A percentile compares a stretch with the other conserved stretches of the same genome.
phyloP scores from a whole-genome alignment of 2,797 vertebrate species.

The Garrulus glandarius region DNA sequence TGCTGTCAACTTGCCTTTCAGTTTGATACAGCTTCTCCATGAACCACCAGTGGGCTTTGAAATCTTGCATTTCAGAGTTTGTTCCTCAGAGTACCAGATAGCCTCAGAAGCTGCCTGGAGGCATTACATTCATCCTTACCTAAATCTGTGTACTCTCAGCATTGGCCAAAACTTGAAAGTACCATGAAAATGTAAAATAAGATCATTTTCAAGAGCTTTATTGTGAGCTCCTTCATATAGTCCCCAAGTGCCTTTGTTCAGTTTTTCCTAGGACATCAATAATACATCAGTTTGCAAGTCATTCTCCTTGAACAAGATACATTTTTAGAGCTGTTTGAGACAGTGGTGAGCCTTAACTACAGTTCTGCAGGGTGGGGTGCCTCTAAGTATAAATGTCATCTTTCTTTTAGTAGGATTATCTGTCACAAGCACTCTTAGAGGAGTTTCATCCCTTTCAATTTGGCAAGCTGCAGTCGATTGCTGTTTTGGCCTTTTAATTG shows the following conservation, averaged over 20 bases:
- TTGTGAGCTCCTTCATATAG: background rate
- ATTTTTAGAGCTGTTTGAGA: background rate
- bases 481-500: background rate
- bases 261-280: background rate
- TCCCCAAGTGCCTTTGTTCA: background rate
- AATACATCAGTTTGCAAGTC: background rate
- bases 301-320: background rate
- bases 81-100: background rate
- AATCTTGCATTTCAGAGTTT: background rate
- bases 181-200: background rate
- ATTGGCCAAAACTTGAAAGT: background rate
- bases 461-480: background rate
- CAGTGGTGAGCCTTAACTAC: background rate
- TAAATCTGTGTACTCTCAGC: background rate
- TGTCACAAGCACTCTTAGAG: background rate
- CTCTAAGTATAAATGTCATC: background rate
- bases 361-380: background rate
- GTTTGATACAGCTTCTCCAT: background rate
- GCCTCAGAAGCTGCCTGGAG: background rate
- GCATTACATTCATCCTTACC: background rate
- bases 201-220: background rate
- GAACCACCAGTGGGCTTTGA: background rate
- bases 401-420: background rate
- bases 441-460: background rate
- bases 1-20: background rate